These are phyloP conservation scores for Sisor rabdophorus DNA, from an alignment of 2,113 vertebrate genomes.

Conservation along the genomic window DNA sequence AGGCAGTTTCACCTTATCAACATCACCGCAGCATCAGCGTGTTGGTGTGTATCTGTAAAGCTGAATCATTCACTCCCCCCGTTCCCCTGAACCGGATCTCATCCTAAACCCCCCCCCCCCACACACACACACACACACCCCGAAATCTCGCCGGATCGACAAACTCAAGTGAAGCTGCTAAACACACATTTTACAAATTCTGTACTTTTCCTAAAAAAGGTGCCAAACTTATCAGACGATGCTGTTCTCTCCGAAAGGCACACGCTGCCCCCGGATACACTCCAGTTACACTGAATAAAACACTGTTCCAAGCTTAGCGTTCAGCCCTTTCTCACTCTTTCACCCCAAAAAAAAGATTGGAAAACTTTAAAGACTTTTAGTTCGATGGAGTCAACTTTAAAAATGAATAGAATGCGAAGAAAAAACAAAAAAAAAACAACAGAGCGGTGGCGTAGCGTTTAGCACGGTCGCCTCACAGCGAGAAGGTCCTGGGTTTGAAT, in stretches of 20 bases:
- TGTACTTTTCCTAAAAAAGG: neutral
- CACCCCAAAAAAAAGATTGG: too few species aligned
- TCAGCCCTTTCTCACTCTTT: too few species aligned
- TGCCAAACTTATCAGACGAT: neutral
- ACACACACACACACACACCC: too few species aligned
- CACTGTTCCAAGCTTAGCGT: slow-evolving; percentile 19
- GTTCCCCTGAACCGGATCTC: neutral
- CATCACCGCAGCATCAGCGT: slow-evolving; percentile 11
- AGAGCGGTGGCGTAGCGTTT: too few species aligned
- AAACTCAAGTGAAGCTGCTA: neutral
- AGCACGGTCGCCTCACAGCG: too few species aligned
- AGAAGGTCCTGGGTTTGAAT: too few species aligned
- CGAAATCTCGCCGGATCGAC: neutral
- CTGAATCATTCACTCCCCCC: slow-evolving; percentile 35
- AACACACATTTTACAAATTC: neutral
- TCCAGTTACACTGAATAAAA: slow-evolving; percentile 10
- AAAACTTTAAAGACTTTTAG: neutral
- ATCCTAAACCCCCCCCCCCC: neutral
- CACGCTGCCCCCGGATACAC: slow-evolving; percentile 3
- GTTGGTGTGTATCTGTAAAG: slow-evolving; percentile 21
- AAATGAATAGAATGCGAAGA: too few species aligned
- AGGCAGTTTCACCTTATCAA: slow-evolving; percentile 35
- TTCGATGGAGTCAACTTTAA: neutral
- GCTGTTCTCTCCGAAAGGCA: neutral
- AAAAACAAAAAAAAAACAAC: too few species aligned